Base-by-base conservation (phyloP, 2,113 vertebrate species). In the Pristiophorus japonicus region DNA sequence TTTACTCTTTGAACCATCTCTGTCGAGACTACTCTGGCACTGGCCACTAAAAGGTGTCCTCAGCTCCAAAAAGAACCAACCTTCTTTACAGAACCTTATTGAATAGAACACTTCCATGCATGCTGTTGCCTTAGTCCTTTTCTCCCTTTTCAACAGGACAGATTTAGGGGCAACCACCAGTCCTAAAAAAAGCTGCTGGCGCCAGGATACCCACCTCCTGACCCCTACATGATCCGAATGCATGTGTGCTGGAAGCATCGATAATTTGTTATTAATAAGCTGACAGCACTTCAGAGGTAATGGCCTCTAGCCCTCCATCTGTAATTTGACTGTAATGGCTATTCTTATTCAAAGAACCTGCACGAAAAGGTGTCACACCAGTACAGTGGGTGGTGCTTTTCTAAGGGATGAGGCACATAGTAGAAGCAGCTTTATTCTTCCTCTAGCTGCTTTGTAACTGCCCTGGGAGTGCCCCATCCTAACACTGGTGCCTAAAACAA, bases 361-460 rank as follows among this genome's bases (percentile, higher is more conserved):
- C 14, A 38, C 11, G 38, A 38, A 38, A 4, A 81, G 38, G 16
- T 16, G 11, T 16, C 7, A 42, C 4, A 2, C 5, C 3, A 81
- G 34, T 42, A 2, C 38, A 42, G n/a, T 42, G 20, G 75, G 38
- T 12, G n/a, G 38, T 81, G 75, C 1, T 73, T 24, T 73, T 73
- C 34, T 73, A 73, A 81, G n/a, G n/a, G 16, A 81, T 42, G 75
- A 81, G 75, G 38, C 75, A 81, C 12, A 42, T 38, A 81, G 34
- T 81, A 81, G 75, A 81, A 38, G n/a, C n/a, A 81, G 75, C 75
- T 81, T 81, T 81, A 81, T 81, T 81, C 75, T 81, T 11, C 38
- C 16, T 81, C 38, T 42, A 42, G 75, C 34, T 14, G 16, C 38
- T 81, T 12, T 70, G 5, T 59, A 59, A 59, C 59, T 59, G 59